Evolutionary conservation across 2,797 vertebrate genomes (phyloP).

Genomic region (Smutsia gigantea): DNA sequence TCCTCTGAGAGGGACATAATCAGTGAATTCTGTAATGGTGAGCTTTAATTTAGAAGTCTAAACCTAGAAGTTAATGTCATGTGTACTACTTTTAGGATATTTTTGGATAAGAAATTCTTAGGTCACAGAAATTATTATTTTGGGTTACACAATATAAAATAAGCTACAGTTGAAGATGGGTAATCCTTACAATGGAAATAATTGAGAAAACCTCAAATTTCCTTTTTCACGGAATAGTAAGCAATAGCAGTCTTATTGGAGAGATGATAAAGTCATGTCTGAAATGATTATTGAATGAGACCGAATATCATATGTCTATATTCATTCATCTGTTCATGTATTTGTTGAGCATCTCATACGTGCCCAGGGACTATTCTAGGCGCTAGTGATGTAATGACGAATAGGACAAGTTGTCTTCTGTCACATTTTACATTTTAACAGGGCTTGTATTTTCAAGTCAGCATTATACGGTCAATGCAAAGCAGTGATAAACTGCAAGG

Average conservation of each 20-base stretch:
- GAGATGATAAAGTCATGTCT: not conserved
- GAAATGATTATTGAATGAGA: not conserved
- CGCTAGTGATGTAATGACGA: not conserved
- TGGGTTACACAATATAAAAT: not conserved
- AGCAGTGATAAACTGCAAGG: not conserved
- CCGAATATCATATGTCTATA: not conserved
- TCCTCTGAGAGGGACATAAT: not conserved
- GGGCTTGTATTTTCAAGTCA: not conserved
- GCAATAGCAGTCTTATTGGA: not conserved
- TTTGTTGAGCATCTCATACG: not conserved
- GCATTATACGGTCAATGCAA: not conserved
- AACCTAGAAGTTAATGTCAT: not conserved
- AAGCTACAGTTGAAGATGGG: not conserved
- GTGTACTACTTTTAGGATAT: not conserved
- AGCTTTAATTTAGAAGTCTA: not conserved
- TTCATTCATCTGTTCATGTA: not conserved
- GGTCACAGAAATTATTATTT: not conserved
- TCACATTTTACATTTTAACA: not conserved
- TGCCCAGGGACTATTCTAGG: not conserved
- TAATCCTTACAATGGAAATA: not conserved
- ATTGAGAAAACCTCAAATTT: not conserved
- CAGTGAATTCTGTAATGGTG: not conserved
- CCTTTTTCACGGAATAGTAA: not conserved
- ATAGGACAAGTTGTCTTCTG: not conserved
- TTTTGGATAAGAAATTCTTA: constrained; percentile 22